These are phyloP conservation scores for Drosophila pseudotakahashii DNA, from an alignment of 2,888 invertebrate species.

Conservation along the genomic window DNA sequence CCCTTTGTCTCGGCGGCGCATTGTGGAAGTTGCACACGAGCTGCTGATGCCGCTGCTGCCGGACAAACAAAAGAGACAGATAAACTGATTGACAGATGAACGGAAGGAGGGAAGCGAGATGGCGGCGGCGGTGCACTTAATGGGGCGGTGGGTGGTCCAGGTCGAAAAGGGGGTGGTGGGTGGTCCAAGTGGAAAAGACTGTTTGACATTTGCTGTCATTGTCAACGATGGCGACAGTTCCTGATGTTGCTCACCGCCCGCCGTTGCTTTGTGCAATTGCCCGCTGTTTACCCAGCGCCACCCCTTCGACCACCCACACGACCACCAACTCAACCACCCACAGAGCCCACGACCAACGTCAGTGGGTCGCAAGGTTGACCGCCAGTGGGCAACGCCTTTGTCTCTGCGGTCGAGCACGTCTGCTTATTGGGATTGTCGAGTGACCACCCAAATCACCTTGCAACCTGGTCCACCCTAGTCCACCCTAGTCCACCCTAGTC, in stretches of 20 bases:
- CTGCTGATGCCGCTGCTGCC: constrained; percentile 26
- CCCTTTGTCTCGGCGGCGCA: constrained; percentile 38
- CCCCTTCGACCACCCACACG: constrained; percentile 4
- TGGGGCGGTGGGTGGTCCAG: not conserved
- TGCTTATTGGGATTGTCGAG: constrained; percentile 37
- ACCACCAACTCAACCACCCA: not conserved
- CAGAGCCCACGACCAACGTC: not conserved
- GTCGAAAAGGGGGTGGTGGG: constrained; percentile 1
- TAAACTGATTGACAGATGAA: constrained; percentile 47
- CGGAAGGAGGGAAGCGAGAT: constrained; percentile 14
- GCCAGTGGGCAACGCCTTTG: constrained; percentile 49
- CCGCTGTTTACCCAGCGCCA: constrained; percentile 51
- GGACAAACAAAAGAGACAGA: constrained; percentile 46
- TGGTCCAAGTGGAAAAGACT: constrained; percentile 37
- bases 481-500: too few species aligned
- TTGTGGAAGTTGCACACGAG: constrained; percentile 52
- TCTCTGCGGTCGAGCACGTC: constrained; percentile 46
- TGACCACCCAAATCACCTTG: constrained; percentile 12
- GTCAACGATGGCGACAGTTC: constrained; percentile 61
- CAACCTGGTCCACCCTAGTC: not conserved
- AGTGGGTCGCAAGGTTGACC: constrained; percentile 17
- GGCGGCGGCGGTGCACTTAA: constrained; percentile 34
- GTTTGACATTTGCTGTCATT: constrained; percentile 77
- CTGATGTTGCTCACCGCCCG: constrained; percentile 45
- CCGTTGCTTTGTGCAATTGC: constrained; percentile 56